A percentile compares a stretch with the other conserved stretches of the same genome.
These are phyloP conservation scores for Limnothrissa miodon DNA, from an alignment of 2,113 vertebrate species.

Conservation along the genomic window DNA sequence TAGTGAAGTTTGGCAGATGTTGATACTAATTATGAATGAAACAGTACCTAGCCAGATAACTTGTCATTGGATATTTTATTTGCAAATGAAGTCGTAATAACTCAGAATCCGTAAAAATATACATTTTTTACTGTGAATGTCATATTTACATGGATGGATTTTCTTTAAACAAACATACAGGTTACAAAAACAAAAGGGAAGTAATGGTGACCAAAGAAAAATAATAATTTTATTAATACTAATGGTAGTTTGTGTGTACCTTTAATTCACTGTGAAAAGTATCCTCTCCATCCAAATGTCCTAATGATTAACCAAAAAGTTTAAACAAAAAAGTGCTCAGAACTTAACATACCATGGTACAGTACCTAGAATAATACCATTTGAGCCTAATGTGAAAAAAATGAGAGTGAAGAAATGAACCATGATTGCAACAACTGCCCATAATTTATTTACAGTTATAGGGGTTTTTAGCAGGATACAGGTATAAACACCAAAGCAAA, in stretches of 20 bases:
- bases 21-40: neutral
- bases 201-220: slow-evolving; percentile 50
- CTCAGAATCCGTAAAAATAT: slow-evolving; percentile 82
- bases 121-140: slow-evolving; percentile 73
- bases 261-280: neutral
- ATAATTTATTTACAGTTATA: slow-evolving; percentile 69
- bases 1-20: neutral
- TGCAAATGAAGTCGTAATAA: slow-evolving; percentile 81
- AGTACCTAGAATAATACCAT: slow-evolving; percentile 5
- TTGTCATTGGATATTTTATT: slow-evolving; percentile 78
- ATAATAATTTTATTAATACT: slow-evolving; percentile 49
- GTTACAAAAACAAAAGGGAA: slow-evolving; percentile 66
- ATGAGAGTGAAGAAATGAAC: slow-evolving; percentile 61
- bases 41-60: slow-evolving; percentile 47
- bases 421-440: slow-evolving; percentile 42
- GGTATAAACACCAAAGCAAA: slow-evolving; percentile 75
- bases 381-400: slow-evolving; percentile 20
- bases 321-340: neutral
- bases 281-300: slow-evolving; percentile 14
- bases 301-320: neutral
- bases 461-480: slow-evolving; percentile 61
- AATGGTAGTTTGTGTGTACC: slow-evolving; percentile 49
- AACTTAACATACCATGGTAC: neutral
- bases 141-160: slow-evolving; percentile 74
- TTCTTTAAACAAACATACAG: slow-evolving; percentile 61